Base-by-base conservation (phyloP, 2,888 invertebrate species). In the Agrilus cyanescens region DNA sequence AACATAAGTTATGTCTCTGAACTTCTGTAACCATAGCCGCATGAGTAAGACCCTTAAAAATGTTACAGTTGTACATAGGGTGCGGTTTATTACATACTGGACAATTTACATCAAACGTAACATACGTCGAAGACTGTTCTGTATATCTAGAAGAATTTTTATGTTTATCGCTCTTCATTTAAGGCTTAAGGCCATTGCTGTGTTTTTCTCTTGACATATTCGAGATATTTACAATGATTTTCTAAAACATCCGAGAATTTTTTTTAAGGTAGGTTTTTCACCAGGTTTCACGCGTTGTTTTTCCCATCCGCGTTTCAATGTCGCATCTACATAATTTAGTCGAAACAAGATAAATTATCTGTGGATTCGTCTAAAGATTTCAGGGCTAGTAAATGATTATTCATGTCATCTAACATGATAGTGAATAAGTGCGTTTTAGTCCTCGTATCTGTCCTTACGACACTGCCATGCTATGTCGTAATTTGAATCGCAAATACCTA, bases 381-480 rank as follows among this genome's bases (percentile, higher is more conserved):
- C 29, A 43, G 32, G 10, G 37, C 43, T 32, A 32, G 13, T 15
- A 43, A 25, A 32, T 41, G 39, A 13, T 32, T 31, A 12, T n/a
- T 14, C 15, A 42, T 12, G n/a, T 40, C 25, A 25, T 43, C 46
- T n/a, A 37, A 25, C 15, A 39, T 45, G 45, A 12, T 38, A 30
- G 16, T 45, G 32, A 10, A 45, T 14, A 14, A 45, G 42, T 12
- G 43, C 36, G 12, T 33, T 31, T 16, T 34, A 31, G 30, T 43
- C 35, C 12, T 43, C 18, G 16, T 14, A 45, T 13, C 45, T 18
- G 12, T 43, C 38, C 14, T 36, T 37, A 18, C 41, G 32, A 29
- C 34, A 30, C 8, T 35, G 12, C 34, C 37, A 43, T 4, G 45
- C 42, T 4, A 36, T 35, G 3, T 12, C 16, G 13, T 45, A 45